A percentile compares a stretch with the other conserved stretches of the same genome.
Conservation (phyloP, 2,113 vertebrate genomes). For the Drymodes brunneopygia region DNA sequence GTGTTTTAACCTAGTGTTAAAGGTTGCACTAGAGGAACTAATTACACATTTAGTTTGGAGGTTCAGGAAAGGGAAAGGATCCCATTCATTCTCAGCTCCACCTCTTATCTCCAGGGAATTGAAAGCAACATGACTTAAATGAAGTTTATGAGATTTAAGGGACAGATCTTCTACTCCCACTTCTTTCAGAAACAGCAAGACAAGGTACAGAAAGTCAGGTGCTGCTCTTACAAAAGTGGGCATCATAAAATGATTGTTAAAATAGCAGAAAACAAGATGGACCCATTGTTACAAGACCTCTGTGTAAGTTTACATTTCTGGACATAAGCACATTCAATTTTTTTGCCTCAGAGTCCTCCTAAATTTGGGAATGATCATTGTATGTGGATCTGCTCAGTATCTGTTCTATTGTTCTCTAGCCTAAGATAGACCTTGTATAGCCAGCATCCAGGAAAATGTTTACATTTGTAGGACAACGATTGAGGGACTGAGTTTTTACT, state of each 20-base stretch:
- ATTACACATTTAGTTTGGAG: neutral
- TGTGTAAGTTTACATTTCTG: neutral
- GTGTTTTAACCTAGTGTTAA: neutral
- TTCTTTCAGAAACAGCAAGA: neutral
- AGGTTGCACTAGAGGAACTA: neutral
- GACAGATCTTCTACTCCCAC: neutral
- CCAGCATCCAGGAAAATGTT: neutral
- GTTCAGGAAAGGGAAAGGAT: neutral
- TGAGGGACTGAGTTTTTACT: neutral
- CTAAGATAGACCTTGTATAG: neutral
- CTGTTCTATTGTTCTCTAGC: neutral
- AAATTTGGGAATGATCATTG: neutral
- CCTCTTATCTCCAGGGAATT: neutral
- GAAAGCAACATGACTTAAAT: neutral
- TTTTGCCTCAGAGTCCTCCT: neutral
- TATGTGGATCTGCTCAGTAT: neutral
- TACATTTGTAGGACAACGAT: neutral
- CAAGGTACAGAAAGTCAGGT: neutral
- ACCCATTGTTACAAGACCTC: neutral
- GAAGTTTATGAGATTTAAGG: neutral
- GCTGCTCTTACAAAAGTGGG: neutral
- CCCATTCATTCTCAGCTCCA: neutral
- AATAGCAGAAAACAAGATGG: neutral
- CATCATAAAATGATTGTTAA: neutral
- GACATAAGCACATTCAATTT: neutral